Evolutionary conservation across 2,888 invertebrate genomes (phyloP), one percentile per base, ranked within the genome.

Genomic region (Oscheius sp.): DNA sequence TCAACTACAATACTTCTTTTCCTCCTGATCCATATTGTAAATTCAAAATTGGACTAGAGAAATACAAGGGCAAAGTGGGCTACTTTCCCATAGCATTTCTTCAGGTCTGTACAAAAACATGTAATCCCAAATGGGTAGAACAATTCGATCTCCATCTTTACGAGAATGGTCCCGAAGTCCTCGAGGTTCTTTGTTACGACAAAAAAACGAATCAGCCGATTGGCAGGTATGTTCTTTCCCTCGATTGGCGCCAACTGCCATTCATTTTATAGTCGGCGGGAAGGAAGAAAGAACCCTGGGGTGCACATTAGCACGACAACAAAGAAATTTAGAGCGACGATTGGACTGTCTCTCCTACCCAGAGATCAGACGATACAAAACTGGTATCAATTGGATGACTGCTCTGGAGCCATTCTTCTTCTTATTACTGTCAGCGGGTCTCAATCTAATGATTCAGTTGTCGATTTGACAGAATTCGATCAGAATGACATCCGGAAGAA

Each of bases 101-200:
- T 28, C 6, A 88, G 88, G 81, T 85, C 56, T 87, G 87, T 71
- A 91, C 92, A 90, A 92, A 94, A 86, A 91, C 93, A 0, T 88
- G 93, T 63, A 92, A 92, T 86, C 94, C 95, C 0, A 90, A 91
- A 67, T 98, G 97, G 97, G 86, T 95, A 85, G 97, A 98, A 86
- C 95, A 96, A 88, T 95, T 97, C 86, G 96, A 98, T 87, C 89
- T 98, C 30, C 95, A 97, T 87, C 89, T 97, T 6, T 97, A 93
- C 87, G 95, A 95, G 83, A 95, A 95, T 81, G 91, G 93, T 82
- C 93, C 93, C 65, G 94, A 95, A 87, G 90, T 92, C 70, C 88
- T 98, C 28, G 95, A 97, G 87, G 91, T 98, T 67, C 92, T 93
- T 0, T 91, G 96, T 0, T 94, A 93, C 92, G 93, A 94, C 85